Base-by-base conservation (phyloP, 2,888 invertebrate species). In the Scrobipalpa atriplicella region DNA sequence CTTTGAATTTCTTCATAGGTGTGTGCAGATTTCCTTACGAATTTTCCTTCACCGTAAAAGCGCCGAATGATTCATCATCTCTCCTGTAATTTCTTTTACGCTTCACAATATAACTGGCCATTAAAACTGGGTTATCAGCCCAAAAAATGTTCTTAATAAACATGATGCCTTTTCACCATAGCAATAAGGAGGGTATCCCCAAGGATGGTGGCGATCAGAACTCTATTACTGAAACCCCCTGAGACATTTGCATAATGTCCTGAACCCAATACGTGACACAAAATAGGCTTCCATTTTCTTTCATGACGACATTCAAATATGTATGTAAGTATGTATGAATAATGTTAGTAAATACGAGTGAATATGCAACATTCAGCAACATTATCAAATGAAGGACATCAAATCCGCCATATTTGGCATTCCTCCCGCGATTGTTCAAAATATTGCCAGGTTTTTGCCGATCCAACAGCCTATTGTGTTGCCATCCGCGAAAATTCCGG, bases 401-500 rank as follows among this genome's bases (percentile, higher is more conserved):
- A 2, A 29, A 39, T 8, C 39, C 11, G 39, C 39, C 39, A 11
- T 39, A 39, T 39, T 39, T 39, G 39, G 39, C 39, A 11, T 11
- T 39, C 39, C 8, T 39, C 11, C 11, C 19, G 19, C 52, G 2
- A 58, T 58, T 29, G 38, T 58, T 38, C n/a, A 11, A 58, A 80
- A 83, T 84, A 86, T 85, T 85, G 83, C 84, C 80, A 84, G 82
- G 82, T 85, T 89, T 88, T 87, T 89, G 72, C 74, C 77, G 79
- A 79, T 89, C 89, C 89, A 90, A 90, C 87, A 85, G 84, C 75
- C 88, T 88, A 90, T 91, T 90, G 90, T 90, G 86, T 88, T 84
- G 79, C 86, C 82, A 78, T 77, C 81, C 85, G 84, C 79, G 73
- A 85, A 58, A 90, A 89, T 85, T 89, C 83, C 82, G 69, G 47